Evolutionary conservation across 2,797 vertebrate species (phyloP).

Genomic region (Cirrhinus mrigala): DNA sequence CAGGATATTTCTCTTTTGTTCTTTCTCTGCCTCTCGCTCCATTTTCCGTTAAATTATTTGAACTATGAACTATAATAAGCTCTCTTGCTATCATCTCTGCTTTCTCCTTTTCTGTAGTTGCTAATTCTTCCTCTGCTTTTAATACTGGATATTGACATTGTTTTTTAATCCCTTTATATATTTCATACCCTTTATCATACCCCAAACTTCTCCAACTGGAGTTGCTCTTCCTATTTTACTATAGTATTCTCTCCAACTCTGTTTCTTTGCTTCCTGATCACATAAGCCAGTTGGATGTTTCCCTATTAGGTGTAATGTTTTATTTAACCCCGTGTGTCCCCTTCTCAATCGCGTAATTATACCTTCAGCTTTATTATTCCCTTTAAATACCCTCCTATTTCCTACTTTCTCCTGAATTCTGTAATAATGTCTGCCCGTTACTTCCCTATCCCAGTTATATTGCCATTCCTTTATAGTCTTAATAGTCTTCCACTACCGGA

Average conservation of each 20-base stretch:
- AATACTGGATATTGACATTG: neutral
- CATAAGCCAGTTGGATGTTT: too few relatives aligned
- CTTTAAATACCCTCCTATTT: too few relatives aligned
- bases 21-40: neutral
- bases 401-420: too few relatives aligned
- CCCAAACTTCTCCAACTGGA: neutral
- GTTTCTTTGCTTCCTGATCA: neutral
- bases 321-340: too few relatives aligned
- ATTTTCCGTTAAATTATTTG: neutral
- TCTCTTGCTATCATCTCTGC: conserved; percentile 16
- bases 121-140: neutral
- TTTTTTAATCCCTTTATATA: neutral
- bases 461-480: too few relatives aligned
- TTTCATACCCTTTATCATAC: conserved; percentile 5
- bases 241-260: neutral
- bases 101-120: neutral
- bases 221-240: neutral
- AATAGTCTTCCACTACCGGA: too few relatives aligned
- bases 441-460: too few relatives aligned
- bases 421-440: too few relatives aligned
- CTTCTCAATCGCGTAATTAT: too few relatives aligned
- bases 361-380: too few relatives aligned
- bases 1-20: neutral
- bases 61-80: conserved; percentile 11
- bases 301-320: too few relatives aligned